Evolutionary conservation across 2,888 invertebrate species (phyloP).

Genomic region (Protonemura montana): DNA sequence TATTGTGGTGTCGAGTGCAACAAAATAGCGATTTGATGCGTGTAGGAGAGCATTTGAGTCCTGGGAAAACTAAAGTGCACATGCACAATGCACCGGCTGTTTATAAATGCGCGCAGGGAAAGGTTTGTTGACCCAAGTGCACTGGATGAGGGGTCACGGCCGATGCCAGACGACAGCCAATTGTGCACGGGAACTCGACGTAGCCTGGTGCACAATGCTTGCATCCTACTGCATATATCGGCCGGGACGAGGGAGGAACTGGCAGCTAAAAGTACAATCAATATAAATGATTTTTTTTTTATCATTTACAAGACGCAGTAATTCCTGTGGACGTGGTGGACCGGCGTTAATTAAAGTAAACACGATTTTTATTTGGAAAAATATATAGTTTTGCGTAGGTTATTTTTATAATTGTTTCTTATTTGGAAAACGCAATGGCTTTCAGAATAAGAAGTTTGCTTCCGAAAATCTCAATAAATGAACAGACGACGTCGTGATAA

Average conservation of each 20-base stretch:
- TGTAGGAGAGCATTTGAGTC: not conserved
- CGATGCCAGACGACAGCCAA: not conserved
- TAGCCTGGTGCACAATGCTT: not conserved
- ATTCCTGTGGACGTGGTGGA: too few species aligned
- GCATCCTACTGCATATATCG: not conserved
- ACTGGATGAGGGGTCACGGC: slow-evolving; percentile 7
- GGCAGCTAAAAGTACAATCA: not conserved
- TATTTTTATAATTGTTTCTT: too few species aligned
- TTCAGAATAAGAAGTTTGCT: too few species aligned
- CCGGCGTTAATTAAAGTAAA: too few species aligned
- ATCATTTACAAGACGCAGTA: too few species aligned
- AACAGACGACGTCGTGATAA: too few species aligned
- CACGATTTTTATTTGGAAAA: too few species aligned
- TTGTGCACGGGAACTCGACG: not conserved
- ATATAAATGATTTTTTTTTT: too few species aligned
- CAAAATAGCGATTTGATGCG: not conserved
- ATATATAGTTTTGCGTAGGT: too few species aligned
- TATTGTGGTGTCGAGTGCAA: too few species aligned
- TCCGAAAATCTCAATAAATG: too few species aligned
- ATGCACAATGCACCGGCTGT: not conserved
- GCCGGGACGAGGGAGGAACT: not conserved
- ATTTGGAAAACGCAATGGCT: too few species aligned
- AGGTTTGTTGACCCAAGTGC: slow-evolving; percentile 25
- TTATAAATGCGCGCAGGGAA: not conserved
- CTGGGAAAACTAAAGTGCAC: not conserved